Evolutionary conservation across 2,797 vertebrate species (phyloP), one percentile per base, ranked within the genome.

Genomic region (Gallinago nigripennis): DNA sequence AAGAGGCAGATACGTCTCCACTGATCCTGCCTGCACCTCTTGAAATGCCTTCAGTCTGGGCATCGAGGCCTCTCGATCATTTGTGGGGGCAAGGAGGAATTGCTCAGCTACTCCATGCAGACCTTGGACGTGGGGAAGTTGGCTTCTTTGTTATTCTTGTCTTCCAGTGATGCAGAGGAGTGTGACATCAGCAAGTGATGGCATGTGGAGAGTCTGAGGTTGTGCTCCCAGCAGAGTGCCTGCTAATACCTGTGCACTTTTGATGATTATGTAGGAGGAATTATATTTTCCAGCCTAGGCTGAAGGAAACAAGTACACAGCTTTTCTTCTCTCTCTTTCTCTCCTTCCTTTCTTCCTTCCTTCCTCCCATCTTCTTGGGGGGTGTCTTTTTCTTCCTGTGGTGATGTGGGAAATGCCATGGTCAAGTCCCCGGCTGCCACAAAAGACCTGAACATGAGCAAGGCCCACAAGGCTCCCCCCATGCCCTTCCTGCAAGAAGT

Each of bases 401-500:
- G 20, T 56, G n/a, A 31, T 17, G 51, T 28, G 28, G 37, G 23
- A 72, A 60, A 41, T 76, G 31, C 50, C 65, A 20, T 7, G 39
- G 83, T 33, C 35, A 60, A 50, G 39, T 68, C 37, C 23, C 17
- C 45, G n/a, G 12, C 56, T 77, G 60, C 23, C 75, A 60, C 69
- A 73, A 37, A 69, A n/a, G 64, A 54, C 58, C 39, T 21, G 45
- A 64, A 39, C 7, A 21, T 1, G 11, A 24, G 31, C 35, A 45
- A 37, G 7, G 54, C 43, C 56, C 23, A 5, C 3, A 17, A 20
- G 86, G 30, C 20, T 88, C 17, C 53, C 58, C 33, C 30, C n/a
- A 6, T 2, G 0, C 1, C 3, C 31, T 43, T 78, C 37, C 61
- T 63, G 28, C 9, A 4, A 12, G 28, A 31, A 24, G 1, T 13